Conservation (phyloP, 2,888 invertebrate genomes). For the Capitulum mitella region DNA sequence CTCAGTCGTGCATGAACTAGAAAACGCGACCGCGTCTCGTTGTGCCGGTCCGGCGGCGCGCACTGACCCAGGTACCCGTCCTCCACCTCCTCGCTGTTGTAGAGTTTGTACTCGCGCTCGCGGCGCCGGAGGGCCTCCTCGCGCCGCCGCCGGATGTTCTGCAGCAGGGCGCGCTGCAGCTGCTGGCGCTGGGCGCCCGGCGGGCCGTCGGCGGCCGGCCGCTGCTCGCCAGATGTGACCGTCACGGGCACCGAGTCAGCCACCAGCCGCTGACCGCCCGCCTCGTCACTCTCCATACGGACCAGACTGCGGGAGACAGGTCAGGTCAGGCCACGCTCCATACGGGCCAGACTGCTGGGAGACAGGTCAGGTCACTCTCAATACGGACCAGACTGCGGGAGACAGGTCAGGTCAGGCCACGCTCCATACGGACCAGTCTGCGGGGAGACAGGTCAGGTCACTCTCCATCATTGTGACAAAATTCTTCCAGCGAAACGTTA, state of each 20-base stretch:
- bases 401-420: too few species aligned
- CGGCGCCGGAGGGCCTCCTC: constrained; percentile 62
- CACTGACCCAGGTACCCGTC: not conserved
- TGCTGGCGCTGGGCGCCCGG: constrained; percentile 65
- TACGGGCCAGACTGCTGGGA: too few species aligned
- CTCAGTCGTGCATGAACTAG: too few species aligned
- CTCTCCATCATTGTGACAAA: too few species aligned
- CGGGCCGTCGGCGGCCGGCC: constrained; percentile 41
- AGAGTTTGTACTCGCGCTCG: constrained; percentile 47
- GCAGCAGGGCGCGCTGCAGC: constrained; percentile 61
- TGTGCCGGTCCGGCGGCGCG: not conserved
- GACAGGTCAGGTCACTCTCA: constrained; percentile 9
- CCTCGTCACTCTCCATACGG: constrained; percentile 1
- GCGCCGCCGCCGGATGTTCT: constrained; percentile 62
- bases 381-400: not conserved
- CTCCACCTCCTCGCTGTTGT: constrained; percentile 42
- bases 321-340: too few species aligned
- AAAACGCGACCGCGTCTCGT: too few species aligned
- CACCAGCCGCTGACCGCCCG: constrained; percentile 20
- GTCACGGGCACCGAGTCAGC: constrained; percentile 4
- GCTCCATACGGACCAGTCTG: too few species aligned
- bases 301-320: not conserved
- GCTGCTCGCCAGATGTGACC: not conserved
- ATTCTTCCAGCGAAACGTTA: too few species aligned
- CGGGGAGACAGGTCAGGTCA: too few species aligned